A percentile compares a stretch with the other conserved stretches of the same genome.
Evolutionary conservation across 2,888 invertebrate genomes (phyloP).

Genomic region (Timema cristinae): DNA sequence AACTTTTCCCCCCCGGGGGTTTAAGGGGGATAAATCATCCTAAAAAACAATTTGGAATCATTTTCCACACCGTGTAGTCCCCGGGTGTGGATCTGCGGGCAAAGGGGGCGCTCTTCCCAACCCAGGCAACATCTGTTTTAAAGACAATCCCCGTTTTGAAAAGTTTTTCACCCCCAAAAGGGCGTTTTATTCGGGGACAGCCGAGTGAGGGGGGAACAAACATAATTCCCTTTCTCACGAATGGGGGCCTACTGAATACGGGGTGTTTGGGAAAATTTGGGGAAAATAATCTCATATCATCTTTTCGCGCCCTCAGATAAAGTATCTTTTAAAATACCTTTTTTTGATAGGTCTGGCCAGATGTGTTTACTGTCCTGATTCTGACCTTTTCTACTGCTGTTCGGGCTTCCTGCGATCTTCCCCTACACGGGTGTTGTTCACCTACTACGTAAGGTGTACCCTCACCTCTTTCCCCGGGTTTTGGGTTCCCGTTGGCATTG

Average conservation of each 20-base stretch:
- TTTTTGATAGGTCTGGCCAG: conserved; percentile 89
- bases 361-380: conserved; percentile 88
- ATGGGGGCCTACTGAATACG: conserved; percentile 74
- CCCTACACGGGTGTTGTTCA: conserved; percentile 75
- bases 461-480: conserved; percentile 74
- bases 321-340: conserved; percentile 91
- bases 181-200: conserved; percentile 12
- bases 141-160: not conserved
- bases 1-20: too few relatives aligned
- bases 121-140: not conserved
- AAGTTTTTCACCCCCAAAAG: conserved; percentile 13
- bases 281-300: conserved; percentile 87
- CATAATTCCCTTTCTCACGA: conserved; percentile 68
- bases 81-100: not conserved
- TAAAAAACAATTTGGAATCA: not conserved
- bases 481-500: conserved; percentile 77
- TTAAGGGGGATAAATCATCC: too few relatives aligned
- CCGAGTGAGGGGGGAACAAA: conserved; percentile 18
- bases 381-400: conserved; percentile 78
- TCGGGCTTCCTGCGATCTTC: conserved; percentile 81
- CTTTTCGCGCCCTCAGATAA: conserved; percentile 89
- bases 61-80: not conserved
- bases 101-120: not conserved
- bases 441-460: conserved; percentile 72
- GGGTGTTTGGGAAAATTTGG: conserved; percentile 80